Evolutionary conservation across 2,797 vertebrate genomes (phyloP), one percentile per base, ranked within the genome.

Genomic region (Streptopelia turtur): DNA sequence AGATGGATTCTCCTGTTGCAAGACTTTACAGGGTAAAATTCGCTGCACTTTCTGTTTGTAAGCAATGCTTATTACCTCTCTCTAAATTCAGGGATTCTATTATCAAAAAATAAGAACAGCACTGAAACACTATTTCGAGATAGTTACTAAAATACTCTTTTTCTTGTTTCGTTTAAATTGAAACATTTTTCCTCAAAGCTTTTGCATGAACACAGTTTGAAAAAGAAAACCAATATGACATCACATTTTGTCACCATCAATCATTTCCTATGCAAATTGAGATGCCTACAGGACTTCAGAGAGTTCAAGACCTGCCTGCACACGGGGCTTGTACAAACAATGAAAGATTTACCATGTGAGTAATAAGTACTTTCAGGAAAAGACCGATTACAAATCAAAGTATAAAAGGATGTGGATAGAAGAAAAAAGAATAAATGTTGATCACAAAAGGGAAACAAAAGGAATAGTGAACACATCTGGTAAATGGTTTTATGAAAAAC

Each of bases 181-280:
- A 76, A 95, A n/a, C 3, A 5, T 59, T 86, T 89, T 78, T 57
- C 28, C 31, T 88, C 74, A 63, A 89, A 88, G 45, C 9, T 93
- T 15, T 86, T 72, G 25, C 22, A 37, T 25, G 18, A 91, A 76
- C 0, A 8, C 43, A 63, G 50, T 53, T 74, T 65, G 82, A 50
- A 91, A 79, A 91, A 17, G 43, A 74, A 91, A 90, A 7, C 13
- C 52, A 56, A 15, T 79, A 93, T 84, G 79, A 86, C 63, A 94
- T 86, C 89, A 72, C 11, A 49, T 76, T 88, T 95, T 93, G 85
- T 83, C 79, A 88, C 47, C 82, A 94, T 95, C 83, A 94, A 76
- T 94, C 93, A 88, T 88, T 88, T 89, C 33, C 69, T 72, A 79
- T 94, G 84, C 52, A 93, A 93, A 96, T 89, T 72, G 30, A 69